Evolutionary conservation across 92 coral and sea anemone species (phyloP).

Genomic region (Bergia sp.): DNA sequence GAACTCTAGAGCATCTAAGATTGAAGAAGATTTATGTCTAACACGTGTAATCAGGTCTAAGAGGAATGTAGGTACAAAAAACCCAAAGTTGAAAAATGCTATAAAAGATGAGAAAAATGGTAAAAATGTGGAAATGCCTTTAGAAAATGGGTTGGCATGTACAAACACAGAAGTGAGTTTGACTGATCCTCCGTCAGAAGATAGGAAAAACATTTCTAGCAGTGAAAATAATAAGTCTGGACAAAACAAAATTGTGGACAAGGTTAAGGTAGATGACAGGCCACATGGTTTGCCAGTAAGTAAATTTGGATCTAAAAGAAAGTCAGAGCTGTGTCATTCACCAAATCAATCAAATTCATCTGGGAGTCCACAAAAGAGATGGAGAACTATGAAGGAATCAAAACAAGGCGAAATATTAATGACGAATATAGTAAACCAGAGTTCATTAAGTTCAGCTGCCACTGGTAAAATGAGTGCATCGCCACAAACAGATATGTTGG

Average conservation of each 20-base stretch:
- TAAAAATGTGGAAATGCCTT: background rate
- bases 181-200: background rate
- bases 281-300: background rate
- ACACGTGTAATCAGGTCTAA: too few species aligned
- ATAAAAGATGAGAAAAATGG: background rate
- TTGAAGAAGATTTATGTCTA: background rate
- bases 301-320: background rate
- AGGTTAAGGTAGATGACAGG: background rate
- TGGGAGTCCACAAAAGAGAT: background rate
- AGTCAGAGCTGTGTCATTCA: background rate
- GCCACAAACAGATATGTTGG: background rate
- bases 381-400: background rate
- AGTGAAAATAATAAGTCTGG: background rate
- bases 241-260: background rate
- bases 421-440: background rate
- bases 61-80: too few species aligned
- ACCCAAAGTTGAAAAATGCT: background rate
- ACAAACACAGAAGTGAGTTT: background rate
- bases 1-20: background rate
- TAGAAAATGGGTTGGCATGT: background rate
- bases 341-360: background rate
- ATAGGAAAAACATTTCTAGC: background rate
- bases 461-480: background rate
- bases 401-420: background rate
- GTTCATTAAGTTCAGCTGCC: background rate